Percentiles rank a stretch among this genome's conserved stretches.
These are phyloP conservation scores for Magallana ariakensis DNA, from an alignment of 1,140 invertebrate genomes.

Conservation along the genomic window DNA sequence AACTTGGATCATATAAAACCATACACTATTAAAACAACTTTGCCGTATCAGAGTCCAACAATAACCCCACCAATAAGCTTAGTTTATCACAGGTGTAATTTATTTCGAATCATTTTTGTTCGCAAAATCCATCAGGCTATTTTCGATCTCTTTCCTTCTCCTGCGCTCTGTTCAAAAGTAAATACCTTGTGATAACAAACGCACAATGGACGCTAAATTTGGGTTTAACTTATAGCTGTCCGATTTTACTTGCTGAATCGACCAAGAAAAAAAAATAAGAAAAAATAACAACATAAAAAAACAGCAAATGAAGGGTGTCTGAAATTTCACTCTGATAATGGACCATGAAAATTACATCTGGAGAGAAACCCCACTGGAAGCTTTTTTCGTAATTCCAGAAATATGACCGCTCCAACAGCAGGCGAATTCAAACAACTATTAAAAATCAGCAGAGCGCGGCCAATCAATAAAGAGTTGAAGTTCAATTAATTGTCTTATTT, in stretches of 20 bases:
- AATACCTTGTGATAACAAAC: slow-evolving; percentile 22
- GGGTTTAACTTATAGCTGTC: too few relatives aligned
- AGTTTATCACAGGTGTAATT: neutral
- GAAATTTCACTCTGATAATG: too few relatives aligned
- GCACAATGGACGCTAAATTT: neutral
- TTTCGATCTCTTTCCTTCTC: slow-evolving; percentile 5
- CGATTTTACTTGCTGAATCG: too few relatives aligned
- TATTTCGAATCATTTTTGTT: slow-evolving; percentile 26
- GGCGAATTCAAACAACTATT: neutral
- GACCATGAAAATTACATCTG: too few relatives aligned
- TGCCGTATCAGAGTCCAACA: neutral
- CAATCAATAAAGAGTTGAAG: neutral
- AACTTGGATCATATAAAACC: neutral
- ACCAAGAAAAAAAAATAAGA: too few relatives aligned
- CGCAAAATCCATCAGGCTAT: neutral
- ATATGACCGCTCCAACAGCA: too few relatives aligned
- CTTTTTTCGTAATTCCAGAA: too few relatives aligned
- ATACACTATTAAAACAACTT: neutral
- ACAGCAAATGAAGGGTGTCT: too few relatives aligned
- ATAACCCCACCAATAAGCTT: neutral
- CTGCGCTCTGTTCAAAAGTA: neutral
- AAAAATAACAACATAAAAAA: too few relatives aligned
- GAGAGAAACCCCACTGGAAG: too few relatives aligned
- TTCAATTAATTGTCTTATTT: slow-evolving; percentile 31
- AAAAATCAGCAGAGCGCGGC: neutral